Conservation (phyloP, 2,113 vertebrate genomes). For the Plecturocebus donacophilus region DNA sequence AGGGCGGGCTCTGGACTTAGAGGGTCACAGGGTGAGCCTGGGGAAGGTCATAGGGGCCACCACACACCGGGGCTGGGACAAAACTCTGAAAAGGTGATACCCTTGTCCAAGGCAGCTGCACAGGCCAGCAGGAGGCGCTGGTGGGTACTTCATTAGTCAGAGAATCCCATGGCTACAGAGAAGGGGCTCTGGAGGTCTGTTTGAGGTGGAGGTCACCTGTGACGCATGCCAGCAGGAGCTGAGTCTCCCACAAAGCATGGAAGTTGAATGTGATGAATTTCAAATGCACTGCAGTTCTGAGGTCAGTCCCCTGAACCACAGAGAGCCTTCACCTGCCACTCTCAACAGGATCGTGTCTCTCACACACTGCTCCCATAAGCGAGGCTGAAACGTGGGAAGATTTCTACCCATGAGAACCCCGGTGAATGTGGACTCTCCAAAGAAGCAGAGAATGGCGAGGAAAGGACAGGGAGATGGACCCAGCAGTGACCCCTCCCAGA, state of each 20-base stretch:
- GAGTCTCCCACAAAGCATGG: not conserved
- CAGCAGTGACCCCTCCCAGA: fast-evolving
- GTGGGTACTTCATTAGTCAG: not conserved
- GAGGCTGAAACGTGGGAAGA: not conserved
- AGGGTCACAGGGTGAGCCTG: not conserved
- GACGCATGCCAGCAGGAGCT: fast-evolving
- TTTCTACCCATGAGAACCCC: not conserved
- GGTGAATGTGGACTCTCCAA: fast-evolving
- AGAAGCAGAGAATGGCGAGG: not conserved
- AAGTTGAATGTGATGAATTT: not conserved
- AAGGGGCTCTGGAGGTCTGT: not conserved
- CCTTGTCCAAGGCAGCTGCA: too few relatives aligned
- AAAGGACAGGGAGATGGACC: not conserved
- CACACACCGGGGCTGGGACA: not conserved
- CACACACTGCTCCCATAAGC: not conserved
- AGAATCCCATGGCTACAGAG: too few relatives aligned
- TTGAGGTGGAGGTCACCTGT: not conserved
- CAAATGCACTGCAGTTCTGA: not conserved
- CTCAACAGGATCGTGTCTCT: not conserved
- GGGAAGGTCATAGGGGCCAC: not conserved
- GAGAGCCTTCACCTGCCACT: not conserved
- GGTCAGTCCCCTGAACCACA: not conserved
- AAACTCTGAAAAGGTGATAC: not conserved
- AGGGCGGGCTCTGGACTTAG: not conserved
- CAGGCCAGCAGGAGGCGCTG: fast-evolving